These are phyloP conservation scores for Cantharis rustica DNA, from an alignment of 2,888 invertebrate species.

Conservation along the genomic window DNA sequence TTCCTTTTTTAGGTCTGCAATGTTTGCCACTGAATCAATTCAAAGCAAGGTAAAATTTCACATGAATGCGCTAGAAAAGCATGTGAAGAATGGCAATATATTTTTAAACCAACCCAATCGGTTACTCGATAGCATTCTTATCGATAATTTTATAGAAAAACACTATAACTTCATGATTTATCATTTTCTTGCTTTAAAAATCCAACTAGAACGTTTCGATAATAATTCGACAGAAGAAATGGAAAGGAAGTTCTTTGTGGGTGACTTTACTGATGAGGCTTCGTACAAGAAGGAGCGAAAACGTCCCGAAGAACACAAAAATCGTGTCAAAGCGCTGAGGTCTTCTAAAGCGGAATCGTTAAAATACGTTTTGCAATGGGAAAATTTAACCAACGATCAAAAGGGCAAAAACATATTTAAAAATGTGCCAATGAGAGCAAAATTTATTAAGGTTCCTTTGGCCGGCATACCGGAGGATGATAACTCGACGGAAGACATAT, in stretches of 20 bases:
- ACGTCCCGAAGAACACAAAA: conserved; percentile 5
- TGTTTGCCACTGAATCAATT: not conserved
- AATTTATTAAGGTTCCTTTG: no score
- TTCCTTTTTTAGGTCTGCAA: not conserved
- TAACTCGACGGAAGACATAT: not conserved
- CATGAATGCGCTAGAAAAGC: not conserved
- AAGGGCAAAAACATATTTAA: conserved; percentile 1
- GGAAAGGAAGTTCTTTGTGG: not conserved
- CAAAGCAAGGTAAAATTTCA: not conserved
- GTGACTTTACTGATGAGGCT: not conserved
- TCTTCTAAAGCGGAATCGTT: not conserved
- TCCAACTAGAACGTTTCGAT: not conserved
- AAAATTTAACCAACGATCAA: conserved; percentile 9
- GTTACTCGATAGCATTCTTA: not conserved
- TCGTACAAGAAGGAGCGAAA: not conserved
- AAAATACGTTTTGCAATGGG: conserved; percentile 21
- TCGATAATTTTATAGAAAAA: not conserved
- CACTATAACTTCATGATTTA: not conserved
- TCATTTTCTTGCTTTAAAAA: not conserved
- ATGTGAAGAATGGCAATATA: not conserved
- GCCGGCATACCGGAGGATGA: not conserved
- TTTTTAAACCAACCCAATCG: not conserved
- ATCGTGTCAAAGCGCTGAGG: conserved; percentile 4
- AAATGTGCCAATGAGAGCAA: not conserved
- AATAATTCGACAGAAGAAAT: not conserved